Evolutionary conservation across 2,888 invertebrate species (phyloP).

Genomic region (Melanchra persicariae): DNA sequence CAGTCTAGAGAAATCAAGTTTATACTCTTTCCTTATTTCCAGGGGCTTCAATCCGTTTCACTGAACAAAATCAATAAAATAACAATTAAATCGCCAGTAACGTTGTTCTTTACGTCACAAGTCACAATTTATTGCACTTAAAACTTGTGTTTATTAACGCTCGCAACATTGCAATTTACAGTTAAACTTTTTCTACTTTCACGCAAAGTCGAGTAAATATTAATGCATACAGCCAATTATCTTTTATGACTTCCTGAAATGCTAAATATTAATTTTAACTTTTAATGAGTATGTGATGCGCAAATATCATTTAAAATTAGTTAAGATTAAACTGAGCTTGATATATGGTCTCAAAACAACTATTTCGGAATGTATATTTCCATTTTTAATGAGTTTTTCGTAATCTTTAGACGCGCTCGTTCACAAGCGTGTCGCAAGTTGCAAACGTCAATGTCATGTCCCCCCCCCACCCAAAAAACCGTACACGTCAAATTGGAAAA

Average conservation of each 20-base stretch:
- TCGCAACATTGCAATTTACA: slow-evolving; percentile 64
- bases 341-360: slow-evolving; percentile 5
- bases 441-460: too few relatives aligned
- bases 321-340: slow-evolving; percentile 19
- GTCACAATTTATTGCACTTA: slow-evolving; percentile 30
- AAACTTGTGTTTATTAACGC: slow-evolving; percentile 51
- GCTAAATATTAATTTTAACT: slow-evolving; percentile 13
- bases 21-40: background rate
- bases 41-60: background rate
- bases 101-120: background rate
- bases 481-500: too few relatives aligned
- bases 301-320: slow-evolving; percentile 35
- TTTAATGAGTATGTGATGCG: slow-evolving; percentile 25
- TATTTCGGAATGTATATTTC: background rate
- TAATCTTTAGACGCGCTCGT: too few relatives aligned
- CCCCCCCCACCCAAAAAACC: too few relatives aligned
- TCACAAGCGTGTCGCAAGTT: too few relatives aligned
- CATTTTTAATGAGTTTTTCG: too few relatives aligned
- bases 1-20: background rate
- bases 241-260: slow-evolving; percentile 54
- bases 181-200: slow-evolving; percentile 69
- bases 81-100: background rate
- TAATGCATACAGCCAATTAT: slow-evolving; percentile 64
- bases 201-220: slow-evolving; percentile 53
- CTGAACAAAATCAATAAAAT: slow-evolving; percentile 16